These are phyloP conservation scores for Apodemus speciosus DNA, from an alignment of 2,113 vertebrate genomes.

Conservation along the genomic window DNA sequence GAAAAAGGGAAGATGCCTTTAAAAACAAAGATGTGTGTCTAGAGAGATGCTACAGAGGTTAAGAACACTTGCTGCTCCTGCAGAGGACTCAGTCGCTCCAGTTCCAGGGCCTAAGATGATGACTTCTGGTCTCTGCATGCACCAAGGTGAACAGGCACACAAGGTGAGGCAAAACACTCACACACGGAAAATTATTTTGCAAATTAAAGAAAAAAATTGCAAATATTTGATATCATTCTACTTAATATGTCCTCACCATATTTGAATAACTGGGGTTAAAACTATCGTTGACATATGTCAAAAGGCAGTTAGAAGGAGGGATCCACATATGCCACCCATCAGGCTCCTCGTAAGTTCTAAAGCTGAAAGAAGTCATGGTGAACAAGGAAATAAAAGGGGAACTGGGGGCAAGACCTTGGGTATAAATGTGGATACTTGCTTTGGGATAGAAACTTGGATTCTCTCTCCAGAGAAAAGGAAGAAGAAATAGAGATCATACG, in stretches of 20 bases:
- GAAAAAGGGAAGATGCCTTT: neutral
- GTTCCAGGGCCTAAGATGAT: neutral
- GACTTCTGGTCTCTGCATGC: too few species aligned
- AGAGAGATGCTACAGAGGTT: too few species aligned
- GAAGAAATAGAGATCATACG: neutral
- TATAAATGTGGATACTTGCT: neutral
- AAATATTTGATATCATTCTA: neutral
- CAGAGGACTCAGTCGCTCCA: neutral
- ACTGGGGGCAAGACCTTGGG: fast-evolving
- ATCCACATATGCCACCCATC: fast-evolving
- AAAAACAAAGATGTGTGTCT: neutral
- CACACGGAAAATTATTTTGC: neutral
- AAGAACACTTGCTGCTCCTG: too few species aligned
- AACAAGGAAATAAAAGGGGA: neutral
- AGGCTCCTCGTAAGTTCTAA: neutral
- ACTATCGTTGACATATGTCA: neutral
- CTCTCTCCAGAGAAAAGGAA: neutral
- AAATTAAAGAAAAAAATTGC: neutral
- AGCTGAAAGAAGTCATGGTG: neutral
- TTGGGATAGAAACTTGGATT: neutral
- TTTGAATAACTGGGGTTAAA: neutral
- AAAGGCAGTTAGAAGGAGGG: neutral
- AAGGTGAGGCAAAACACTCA: too few species aligned
- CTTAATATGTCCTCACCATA: neutral
- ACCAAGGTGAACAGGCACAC: neutral